Evolutionary conservation across 1,140 invertebrate species (phyloP).

Genomic region (Sinella curviseta): DNA sequence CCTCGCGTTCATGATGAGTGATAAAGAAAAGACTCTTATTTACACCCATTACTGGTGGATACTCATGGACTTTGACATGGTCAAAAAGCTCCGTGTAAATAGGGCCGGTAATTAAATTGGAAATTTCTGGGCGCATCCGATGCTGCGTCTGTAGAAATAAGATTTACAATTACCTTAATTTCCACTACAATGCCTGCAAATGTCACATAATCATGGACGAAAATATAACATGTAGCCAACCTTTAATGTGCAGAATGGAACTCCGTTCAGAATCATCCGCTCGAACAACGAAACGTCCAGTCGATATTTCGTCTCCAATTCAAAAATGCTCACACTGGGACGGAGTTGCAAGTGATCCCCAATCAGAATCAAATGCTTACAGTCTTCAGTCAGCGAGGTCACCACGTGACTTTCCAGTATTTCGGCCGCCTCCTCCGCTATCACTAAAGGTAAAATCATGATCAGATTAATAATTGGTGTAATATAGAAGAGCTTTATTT

Average conservation of each 20-base stretch:
- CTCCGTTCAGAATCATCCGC: slow-evolving; percentile 49
- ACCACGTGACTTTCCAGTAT: not conserved
- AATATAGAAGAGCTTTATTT: not conserved
- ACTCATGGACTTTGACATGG: not conserved
- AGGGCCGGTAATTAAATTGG: not conserved
- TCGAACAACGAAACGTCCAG: slow-evolving; percentile 53
- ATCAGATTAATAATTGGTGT: too few species aligned
- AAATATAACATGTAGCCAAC: too few species aligned
- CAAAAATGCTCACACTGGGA: slow-evolving; percentile 52
- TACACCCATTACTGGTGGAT: slow-evolving; percentile 42
- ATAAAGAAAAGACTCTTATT: slow-evolving; percentile 50
- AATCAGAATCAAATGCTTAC: slow-evolving; percentile 1
- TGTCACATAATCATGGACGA: too few species aligned
- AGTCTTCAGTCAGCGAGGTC: not conserved
- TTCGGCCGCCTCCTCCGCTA: slow-evolving; percentile 11
- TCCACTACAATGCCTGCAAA: too few species aligned
- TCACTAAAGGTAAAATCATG: too few species aligned
- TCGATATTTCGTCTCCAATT: slow-evolving; percentile 51
- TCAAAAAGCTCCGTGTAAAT: not conserved
- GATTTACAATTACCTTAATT: too few species aligned
- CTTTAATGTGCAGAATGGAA: slow-evolving; percentile 12
- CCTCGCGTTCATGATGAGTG: slow-evolving; percentile 44
- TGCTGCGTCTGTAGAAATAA: slow-evolving; percentile 2
- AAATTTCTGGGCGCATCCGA: not conserved
- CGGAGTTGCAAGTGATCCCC: slow-evolving; percentile 58